Evolutionary conservation across 1,140 invertebrate species (phyloP).

Genomic region (Sipha flava): DNA sequence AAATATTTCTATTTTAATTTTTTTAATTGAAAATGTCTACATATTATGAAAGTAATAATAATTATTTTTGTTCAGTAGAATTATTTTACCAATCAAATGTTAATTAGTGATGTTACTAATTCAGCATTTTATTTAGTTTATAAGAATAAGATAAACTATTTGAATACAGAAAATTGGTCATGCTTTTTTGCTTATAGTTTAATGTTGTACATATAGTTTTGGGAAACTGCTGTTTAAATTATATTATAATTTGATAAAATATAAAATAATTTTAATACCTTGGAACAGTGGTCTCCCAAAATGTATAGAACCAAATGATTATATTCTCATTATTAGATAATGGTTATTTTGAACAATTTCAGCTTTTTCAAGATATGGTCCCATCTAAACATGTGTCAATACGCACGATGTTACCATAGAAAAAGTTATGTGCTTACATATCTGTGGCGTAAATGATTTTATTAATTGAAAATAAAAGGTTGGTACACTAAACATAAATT

Average conservation of each 20-base stretch:
- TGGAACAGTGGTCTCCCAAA: not conserved
- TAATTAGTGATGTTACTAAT: not conserved
- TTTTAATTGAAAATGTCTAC: too few species aligned
- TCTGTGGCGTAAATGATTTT: conserved; percentile 2
- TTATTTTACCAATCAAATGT: not conserved
- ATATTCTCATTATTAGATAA: conserved; percentile 31
- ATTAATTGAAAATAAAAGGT: conserved; percentile 19
- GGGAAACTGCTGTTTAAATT: not conserved
- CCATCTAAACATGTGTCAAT: conserved; percentile 18
- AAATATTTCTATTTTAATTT: not conserved
- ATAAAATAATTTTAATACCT: not conserved
- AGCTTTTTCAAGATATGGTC: conserved; percentile 15
- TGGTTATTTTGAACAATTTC: conserved; percentile 31
- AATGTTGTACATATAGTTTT: not conserved
- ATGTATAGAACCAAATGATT: not conserved
- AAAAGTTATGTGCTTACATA: not conserved
- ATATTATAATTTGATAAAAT: not conserved
- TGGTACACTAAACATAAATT: conserved; percentile 17
- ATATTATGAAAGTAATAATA: too few species aligned
- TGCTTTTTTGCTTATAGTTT: not conserved
- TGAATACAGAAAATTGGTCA: conserved; percentile 13
- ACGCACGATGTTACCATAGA: conserved; percentile 11
- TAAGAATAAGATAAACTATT: not conserved
- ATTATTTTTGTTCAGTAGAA: too few species aligned
- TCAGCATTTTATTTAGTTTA: not conserved